These are phyloP conservation scores for Popillia japonica DNA, from an alignment of 1,140 invertebrate species.

Conservation along the genomic window DNA sequence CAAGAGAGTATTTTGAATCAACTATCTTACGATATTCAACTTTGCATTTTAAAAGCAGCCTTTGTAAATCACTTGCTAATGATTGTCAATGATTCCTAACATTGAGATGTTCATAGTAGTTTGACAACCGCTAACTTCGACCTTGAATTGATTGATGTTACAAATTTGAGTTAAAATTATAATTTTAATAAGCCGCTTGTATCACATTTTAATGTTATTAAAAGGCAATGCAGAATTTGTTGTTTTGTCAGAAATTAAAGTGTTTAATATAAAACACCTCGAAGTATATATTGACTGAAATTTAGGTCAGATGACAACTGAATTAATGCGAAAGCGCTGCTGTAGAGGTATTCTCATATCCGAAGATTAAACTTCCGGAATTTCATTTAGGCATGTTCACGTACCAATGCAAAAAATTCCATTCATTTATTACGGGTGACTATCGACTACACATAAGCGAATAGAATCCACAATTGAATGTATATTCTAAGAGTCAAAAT, in stretches of 20 bases:
- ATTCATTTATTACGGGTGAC: neutral
- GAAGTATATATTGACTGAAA: neutral
- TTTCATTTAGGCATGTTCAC: conserved; percentile 29
- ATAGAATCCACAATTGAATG: neutral
- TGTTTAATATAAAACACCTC: neutral
- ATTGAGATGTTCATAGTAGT: too few relatives aligned
- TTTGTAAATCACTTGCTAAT: too few relatives aligned
- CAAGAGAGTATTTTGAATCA: too few relatives aligned
- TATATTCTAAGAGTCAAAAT: too few relatives aligned
- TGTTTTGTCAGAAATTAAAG: too few relatives aligned
- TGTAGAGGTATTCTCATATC: conserved; percentile 6
- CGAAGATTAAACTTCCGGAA: conserved; percentile 15
- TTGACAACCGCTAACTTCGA: too few relatives aligned
- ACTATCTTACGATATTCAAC: too few relatives aligned
- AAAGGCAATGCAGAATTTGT: neutral
- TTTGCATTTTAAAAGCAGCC: too few relatives aligned
- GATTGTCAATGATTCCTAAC: too few relatives aligned
- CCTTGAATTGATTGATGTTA: too few relatives aligned
- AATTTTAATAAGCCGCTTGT: too few relatives aligned
- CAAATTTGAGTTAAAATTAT: too few relatives aligned
- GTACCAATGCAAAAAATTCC: neutral
- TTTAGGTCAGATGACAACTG: conserved; percentile 12
- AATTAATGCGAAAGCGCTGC: conserved; percentile 9
- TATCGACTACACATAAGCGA: neutral
- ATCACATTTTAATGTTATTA: neutral